Evolutionary conservation across 2,797 vertebrate genomes (phyloP).

Genomic region (Synaphobranchus kaupii): DNA sequence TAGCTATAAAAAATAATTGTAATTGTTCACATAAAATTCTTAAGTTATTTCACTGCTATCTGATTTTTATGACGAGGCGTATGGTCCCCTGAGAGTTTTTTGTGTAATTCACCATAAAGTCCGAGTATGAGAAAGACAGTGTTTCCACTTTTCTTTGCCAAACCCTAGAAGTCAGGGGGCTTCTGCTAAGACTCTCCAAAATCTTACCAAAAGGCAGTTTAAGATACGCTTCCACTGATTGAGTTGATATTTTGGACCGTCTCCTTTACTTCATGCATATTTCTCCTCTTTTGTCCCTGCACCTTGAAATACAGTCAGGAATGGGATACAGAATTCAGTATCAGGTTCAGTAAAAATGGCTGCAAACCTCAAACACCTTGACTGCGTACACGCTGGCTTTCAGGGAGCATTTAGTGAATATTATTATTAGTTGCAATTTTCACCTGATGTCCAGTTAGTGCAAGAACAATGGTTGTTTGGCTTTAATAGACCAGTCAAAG

Average conservation of each 20-base stretch:
- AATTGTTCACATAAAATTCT: constrained; percentile 59
- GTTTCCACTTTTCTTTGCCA: constrained; percentile 27
- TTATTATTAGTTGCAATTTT: no score
- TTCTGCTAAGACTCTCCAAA: constrained; percentile 33
- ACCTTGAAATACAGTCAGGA: constrained; percentile 26
- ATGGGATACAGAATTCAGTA: constrained; percentile 14
- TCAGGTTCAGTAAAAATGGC: background rate
- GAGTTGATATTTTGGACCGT: background rate
- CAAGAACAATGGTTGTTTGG: no score
- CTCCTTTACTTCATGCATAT: background rate
- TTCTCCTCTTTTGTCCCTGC: background rate
- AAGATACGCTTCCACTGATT: background rate
- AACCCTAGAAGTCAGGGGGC: constrained; percentile 36
- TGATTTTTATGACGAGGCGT: constrained; percentile 48
- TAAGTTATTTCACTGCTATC: constrained; percentile 51
- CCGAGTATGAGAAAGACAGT: constrained; percentile 42
- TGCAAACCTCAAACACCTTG: no score
- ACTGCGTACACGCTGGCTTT: no score
- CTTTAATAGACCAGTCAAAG: no score
- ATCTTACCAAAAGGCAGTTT: background rate
- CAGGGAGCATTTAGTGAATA: no score
- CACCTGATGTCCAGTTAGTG: no score
- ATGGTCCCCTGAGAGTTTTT: constrained; percentile 56
- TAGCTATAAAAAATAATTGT: constrained; percentile 38
- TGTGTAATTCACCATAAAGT: constrained; percentile 42